A percentile compares a stretch with the other conserved stretches of the same genome.
These are phyloP conservation scores for Rapana venosa DNA, from an alignment of 2,888 invertebrate species.

Conservation along the genomic window DNA sequence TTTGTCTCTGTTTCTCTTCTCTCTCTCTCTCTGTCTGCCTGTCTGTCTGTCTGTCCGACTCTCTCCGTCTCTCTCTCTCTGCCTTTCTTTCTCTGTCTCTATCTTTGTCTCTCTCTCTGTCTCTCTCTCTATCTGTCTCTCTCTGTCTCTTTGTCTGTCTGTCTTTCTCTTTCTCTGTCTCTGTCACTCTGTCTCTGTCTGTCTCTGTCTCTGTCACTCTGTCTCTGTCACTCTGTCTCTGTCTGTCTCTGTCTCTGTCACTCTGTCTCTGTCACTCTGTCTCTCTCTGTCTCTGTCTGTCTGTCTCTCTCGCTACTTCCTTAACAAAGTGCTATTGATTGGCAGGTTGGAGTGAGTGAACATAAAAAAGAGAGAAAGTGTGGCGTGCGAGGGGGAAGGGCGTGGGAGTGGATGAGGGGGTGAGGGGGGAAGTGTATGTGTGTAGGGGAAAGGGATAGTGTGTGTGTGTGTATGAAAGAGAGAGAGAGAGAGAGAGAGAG, in stretches of 20 bases:
- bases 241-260: not conserved
- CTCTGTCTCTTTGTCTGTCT: not conserved
- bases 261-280: not conserved
- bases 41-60: not conserved
- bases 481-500: too few species aligned
- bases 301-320: not conserved
- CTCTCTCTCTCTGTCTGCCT: not conserved
- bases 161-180: not conserved
- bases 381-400: not conserved
- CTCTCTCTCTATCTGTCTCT: not conserved
- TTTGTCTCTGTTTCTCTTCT: not conserved
- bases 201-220: not conserved
- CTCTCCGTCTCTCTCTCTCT: not conserved
- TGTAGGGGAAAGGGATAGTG: too few species aligned
- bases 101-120: not conserved
- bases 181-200: not conserved
- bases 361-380: not conserved
- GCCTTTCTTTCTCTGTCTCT: not conserved
- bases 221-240: not conserved
- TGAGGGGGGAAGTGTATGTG: not conserved
- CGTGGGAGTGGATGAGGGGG: not conserved
- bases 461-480: too few species aligned
- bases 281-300: too few species aligned
- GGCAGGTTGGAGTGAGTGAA: too few species aligned
- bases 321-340: too few species aligned